phyloP scores from a whole-genome alignment of 2,797 vertebrate genomes.

The Enteromius anoplus region DNA sequence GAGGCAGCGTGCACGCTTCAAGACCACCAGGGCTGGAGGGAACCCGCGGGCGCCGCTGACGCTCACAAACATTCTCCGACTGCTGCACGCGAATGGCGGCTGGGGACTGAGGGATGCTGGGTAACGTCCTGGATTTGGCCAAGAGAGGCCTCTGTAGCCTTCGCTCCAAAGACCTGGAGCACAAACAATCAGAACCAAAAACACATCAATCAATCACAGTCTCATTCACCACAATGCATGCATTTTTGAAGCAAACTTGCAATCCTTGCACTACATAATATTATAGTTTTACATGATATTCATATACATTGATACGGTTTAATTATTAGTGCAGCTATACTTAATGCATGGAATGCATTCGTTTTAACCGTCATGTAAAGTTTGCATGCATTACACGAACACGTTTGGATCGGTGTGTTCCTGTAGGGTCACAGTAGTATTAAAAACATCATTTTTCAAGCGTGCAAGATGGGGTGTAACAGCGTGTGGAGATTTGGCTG shows the following conservation, averaged over 20 bases:
- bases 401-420: not conserved
- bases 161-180: constrained; percentile 85
- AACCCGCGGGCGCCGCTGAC: constrained; percentile 66
- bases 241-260: not conserved
- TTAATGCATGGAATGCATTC: not conserved
- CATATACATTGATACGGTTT: not conserved
- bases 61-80: constrained; percentile 71
- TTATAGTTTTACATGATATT: not conserved
- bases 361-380: not conserved
- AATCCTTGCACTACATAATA: not conserved
- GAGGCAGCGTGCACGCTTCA: constrained; percentile 84
- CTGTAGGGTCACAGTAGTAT: not conserved
- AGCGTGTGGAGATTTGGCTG: constrained; percentile 26
- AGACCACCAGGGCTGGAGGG: constrained; percentile 64
- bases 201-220: constrained; percentile 2
- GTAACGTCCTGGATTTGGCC: constrained; percentile 88
- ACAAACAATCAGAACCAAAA: constrained; percentile 2
- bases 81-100: constrained; percentile 80
- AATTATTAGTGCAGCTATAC: not conserved
- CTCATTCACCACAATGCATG: not conserved
- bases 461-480: not conserved
- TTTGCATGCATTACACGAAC: constrained; percentile 2
- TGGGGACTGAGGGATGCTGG: constrained; percentile 93
- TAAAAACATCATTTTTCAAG: not conserved
- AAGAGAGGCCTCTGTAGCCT: constrained; percentile 86